Conservation (phyloP, 2,797 vertebrate species). For the Alauda arvensis region DNA sequence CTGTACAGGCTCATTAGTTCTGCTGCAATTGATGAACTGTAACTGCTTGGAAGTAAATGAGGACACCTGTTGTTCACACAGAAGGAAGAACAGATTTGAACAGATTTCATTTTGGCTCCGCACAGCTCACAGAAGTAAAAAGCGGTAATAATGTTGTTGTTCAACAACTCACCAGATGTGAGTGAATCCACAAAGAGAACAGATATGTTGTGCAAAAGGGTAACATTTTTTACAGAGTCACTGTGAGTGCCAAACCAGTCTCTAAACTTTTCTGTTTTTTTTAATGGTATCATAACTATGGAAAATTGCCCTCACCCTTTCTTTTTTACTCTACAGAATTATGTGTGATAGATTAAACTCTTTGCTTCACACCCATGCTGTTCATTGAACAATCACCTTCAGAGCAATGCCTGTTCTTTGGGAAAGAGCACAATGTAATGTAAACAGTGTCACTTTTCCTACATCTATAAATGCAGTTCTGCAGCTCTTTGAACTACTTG, state of each 20-base stretch:
- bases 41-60: not conserved
- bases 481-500: not conserved
- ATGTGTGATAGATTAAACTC: not conserved
- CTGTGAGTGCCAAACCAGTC: not conserved
- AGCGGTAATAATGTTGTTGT: not conserved
- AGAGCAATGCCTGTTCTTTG: not conserved
- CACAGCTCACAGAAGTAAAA: conserved; percentile 4
- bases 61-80: not conserved
- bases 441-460: not conserved
- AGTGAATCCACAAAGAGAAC: not conserved
- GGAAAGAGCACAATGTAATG: not conserved
- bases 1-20: not conserved
- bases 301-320: rapidly evolving
- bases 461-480: not conserved
- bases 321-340: not conserved
- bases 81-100: not conserved
- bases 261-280: not conserved
- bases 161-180: conserved; percentile 33
- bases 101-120: not conserved
- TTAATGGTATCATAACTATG: not conserved
- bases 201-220: not conserved
- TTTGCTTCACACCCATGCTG: not conserved
- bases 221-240: not conserved
- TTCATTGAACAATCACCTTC: not conserved
- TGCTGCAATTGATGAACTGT: not conserved